These are phyloP conservation scores for Carterocephalus palaemon DNA, from an alignment of 2,888 invertebrate genomes.

Conservation along the genomic window DNA sequence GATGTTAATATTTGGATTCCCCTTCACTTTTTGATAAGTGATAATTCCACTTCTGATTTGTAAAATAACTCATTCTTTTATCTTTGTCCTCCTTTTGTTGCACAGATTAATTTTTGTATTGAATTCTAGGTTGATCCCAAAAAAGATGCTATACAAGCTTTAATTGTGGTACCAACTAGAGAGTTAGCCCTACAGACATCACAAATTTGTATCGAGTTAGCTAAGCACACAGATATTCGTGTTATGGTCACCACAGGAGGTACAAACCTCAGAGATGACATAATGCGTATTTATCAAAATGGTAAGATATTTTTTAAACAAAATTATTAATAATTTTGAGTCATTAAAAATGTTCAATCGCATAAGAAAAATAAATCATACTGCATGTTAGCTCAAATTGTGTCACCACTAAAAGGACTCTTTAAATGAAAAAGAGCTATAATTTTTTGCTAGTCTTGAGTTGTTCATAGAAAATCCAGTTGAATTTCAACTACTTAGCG, in stretches of 20 bases:
- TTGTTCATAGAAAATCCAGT: too few species aligned
- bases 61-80: not conserved
- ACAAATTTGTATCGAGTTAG: conserved; percentile 99
- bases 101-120: not conserved
- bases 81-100: too few species aligned
- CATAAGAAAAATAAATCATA: too few species aligned
- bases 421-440: too few species aligned
- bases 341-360: not conserved
- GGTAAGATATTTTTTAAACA: conserved; percentile 73
- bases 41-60: conserved; percentile 50
- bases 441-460: too few species aligned
- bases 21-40: conserved; percentile 75
- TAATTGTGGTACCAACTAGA: conserved; percentile 98
- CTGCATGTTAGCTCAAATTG: too few species aligned
- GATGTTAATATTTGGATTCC: conserved; percentile 75
- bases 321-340: not conserved
- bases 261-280: conserved; percentile 98
- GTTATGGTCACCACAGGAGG: conserved; percentile 99
- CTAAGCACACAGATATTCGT: conserved; percentile 97
- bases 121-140: conserved; percentile 85
- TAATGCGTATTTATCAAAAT: conserved; percentile 99
- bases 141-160: conserved; percentile 96
- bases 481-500: too few species aligned
- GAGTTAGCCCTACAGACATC: conserved; percentile 99
- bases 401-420: too few species aligned